Conservation (phyloP, 2,797 vertebrate genomes). For the Hoplostethus mediterraneus region DNA sequence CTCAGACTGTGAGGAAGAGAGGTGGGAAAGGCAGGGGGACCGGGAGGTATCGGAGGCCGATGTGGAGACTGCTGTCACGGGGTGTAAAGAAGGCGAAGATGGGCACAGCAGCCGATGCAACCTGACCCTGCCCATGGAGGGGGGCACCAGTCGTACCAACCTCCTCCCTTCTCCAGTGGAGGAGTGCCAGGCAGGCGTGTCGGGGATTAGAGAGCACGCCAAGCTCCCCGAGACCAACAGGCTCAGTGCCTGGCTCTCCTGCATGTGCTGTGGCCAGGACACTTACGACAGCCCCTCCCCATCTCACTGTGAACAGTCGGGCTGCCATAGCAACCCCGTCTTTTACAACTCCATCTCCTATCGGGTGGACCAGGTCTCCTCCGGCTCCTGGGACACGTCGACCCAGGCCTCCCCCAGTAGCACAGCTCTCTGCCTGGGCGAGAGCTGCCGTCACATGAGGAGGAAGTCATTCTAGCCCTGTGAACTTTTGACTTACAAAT, state of each 20-base stretch:
- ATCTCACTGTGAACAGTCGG: slow-evolving; percentile 70
- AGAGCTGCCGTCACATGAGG: slow-evolving; percentile 67
- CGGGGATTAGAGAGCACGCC: slow-evolving; percentile 10
- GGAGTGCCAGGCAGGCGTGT: slow-evolving; percentile 55
- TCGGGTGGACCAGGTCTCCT: slow-evolving; percentile 79
- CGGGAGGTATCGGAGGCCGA: slow-evolving; percentile 25
- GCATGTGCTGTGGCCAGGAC: slow-evolving; percentile 80
- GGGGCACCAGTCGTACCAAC: slow-evolving; percentile 82
- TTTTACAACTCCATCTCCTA: slow-evolving; percentile 89
- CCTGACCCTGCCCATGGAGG: slow-evolving; percentile 83
- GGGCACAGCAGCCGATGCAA: slow-evolving; percentile 67
- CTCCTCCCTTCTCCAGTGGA: slow-evolving; percentile 80
- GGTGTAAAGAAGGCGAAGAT: slow-evolving; percentile 54
- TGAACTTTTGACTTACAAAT: not conserved
- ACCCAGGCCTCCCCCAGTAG: slow-evolving; percentile 81
- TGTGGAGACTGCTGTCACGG: slow-evolving; percentile 8
- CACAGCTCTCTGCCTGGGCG: slow-evolving; percentile 61
- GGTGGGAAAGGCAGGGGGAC: slow-evolving; percentile 56
- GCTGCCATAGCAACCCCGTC: slow-evolving; percentile 86
- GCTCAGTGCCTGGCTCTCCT: slow-evolving; percentile 79
- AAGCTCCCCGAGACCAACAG: slow-evolving; percentile 42
- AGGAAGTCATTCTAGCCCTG: slow-evolving; percentile 86
- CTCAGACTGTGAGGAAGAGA: slow-evolving; percentile 49
- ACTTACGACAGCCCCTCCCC: slow-evolving; percentile 42
- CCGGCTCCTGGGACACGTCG: slow-evolving; percentile 79